Conservation (phyloP, 2,888 invertebrate genomes). For the Agonum fuliginosum region DNA sequence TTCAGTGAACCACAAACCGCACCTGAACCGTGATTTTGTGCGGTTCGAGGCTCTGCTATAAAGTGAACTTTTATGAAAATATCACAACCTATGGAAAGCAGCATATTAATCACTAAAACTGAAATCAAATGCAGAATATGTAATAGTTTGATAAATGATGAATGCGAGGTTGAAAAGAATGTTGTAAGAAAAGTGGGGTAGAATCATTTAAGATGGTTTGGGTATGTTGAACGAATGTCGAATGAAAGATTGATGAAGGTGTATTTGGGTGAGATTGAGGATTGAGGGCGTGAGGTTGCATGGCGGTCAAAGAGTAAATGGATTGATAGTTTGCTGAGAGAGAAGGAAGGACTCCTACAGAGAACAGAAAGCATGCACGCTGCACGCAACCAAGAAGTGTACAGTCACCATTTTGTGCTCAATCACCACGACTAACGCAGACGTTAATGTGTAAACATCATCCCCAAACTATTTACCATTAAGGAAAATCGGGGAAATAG, state of each 20-base stretch:
- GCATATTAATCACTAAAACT: background rate
- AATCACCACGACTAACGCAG: no score
- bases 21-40: no score
- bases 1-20: no score
- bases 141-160: constrained; percentile 6
- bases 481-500: no score
- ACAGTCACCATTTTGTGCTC: no score
- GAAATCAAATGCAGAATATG: background rate
- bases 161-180: background rate
- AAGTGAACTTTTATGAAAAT: no score
- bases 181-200: background rate
- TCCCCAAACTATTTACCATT: no score
- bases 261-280: background rate
- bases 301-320: constrained; percentile 7
- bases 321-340: constrained; percentile 3
- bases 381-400: background rate
- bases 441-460: no score
- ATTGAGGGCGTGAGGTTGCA: background rate
- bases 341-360: no score
- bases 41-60: no score
- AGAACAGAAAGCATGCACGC: background rate
- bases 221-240: constrained; percentile 14
- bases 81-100: no score
- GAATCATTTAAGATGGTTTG: constrained; percentile 1
- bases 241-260: constrained; percentile 23